Conservation (phyloP, 2,797 vertebrate species). For the Thamnophis elegans region DNA sequence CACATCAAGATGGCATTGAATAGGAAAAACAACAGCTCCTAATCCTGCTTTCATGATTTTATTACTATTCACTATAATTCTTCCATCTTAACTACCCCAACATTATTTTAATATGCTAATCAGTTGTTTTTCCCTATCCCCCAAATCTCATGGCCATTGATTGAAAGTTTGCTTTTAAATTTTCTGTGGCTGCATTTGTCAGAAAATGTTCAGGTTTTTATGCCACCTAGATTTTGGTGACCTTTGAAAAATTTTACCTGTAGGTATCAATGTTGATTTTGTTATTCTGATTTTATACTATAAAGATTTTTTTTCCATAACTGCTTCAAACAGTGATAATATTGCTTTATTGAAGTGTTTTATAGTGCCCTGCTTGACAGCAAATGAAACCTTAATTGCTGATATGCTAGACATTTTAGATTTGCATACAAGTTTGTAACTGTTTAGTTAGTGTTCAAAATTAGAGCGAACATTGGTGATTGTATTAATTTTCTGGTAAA, state of each 20-base stretch:
- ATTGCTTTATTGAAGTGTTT: background rate
- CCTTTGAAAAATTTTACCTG: background rate
- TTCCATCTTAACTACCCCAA: background rate
- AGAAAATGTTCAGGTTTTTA: background rate
- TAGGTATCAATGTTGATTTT: background rate
- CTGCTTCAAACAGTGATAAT: background rate
- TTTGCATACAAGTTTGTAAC: no score
- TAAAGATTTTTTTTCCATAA: background rate
- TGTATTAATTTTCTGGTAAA: background rate
- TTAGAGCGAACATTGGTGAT: background rate
- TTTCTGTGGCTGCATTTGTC: background rate
- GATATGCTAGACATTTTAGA: no score
- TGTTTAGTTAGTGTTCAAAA: background rate
- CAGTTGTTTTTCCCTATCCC: background rate
- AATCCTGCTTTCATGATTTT: background rate
- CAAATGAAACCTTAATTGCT: background rate
- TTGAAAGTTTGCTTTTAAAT: background rate
- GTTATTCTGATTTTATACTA: background rate
- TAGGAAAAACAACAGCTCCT: background rate
- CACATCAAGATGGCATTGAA: background rate
- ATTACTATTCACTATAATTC: background rate
- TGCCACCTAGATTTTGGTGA: background rate
- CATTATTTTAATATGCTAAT: background rate
- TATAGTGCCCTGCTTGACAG: background rate
- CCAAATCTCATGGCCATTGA: background rate